phyloP scores from a whole-genome alignment of 2,888 invertebrate species.

The Harmothoe impar region DNA sequence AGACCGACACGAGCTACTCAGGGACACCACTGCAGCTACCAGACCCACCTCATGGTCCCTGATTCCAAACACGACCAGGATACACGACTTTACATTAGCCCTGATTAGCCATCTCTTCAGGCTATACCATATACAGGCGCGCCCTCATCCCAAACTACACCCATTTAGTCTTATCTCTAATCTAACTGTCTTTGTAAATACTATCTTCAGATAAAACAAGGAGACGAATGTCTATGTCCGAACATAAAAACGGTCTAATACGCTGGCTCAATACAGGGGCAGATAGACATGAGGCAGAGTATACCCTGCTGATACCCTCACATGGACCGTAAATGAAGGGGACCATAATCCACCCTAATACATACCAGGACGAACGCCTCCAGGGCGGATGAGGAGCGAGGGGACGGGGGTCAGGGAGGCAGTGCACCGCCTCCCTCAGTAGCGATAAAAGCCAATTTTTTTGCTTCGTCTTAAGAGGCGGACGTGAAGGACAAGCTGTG shows the following conservation, averaged over 20 bases:
- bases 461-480: slow-evolving; percentile 5
- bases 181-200: background rate
- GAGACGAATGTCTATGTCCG: background rate
- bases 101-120: background rate
- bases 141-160: too few species aligned
- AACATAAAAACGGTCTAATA: too few species aligned
- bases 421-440: background rate
- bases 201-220: background rate
- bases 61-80: background rate
- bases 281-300: background rate
- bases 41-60: background rate
- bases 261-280: background rate
- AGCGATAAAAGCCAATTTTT: background rate
- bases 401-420: too few species aligned
- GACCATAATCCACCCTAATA: background rate
- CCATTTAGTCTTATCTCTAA: background rate
- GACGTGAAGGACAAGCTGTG: slow-evolving; percentile 3
- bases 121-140: background rate
- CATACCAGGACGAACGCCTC: background rate
- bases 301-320: background rate
- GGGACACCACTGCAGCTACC: background rate
- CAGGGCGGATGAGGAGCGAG: too few species aligned
- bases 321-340: background rate
- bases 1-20: background rate
- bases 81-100: background rate